These are phyloP conservation scores for Potamilus streckersoni DNA, from an alignment of 1,140 invertebrate species.

Conservation along the genomic window DNA sequence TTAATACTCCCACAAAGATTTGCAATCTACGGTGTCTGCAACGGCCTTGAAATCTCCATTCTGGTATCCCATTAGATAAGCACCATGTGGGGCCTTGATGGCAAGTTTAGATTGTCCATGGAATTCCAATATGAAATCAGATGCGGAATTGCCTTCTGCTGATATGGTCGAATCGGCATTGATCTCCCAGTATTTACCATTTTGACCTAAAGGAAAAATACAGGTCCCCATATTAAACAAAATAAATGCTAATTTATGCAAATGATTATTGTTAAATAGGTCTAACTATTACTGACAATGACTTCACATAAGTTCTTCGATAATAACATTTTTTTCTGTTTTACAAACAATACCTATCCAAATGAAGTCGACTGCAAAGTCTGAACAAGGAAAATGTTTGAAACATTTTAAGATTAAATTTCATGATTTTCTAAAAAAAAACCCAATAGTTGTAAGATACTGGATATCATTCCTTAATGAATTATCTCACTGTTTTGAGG, in stretches of 20 bases:
- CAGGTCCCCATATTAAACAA: background rate
- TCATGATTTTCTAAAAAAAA: no score
- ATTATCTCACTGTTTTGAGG: no score
- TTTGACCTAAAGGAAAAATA: constrained; percentile 77
- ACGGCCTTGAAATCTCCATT: constrained; percentile 89
- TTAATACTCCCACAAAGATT: constrained; percentile 63
- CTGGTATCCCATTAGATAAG: constrained; percentile 91
- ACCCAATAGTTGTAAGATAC: no score
- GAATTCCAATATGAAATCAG: constrained; percentile 92
- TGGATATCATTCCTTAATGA: no score
- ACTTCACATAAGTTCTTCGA: background rate
- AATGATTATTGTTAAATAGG: background rate
- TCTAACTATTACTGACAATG: background rate
- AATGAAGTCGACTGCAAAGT: no score
- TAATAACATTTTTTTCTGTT: background rate
- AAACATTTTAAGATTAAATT: no score
- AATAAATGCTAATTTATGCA: background rate
- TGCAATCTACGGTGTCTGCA: constrained; percentile 69
- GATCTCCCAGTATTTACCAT: constrained; percentile 84
- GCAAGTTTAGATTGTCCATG: constrained; percentile 91
- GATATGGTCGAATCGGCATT: constrained; percentile 84
- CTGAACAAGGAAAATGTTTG: no score
- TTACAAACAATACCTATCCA: no score
- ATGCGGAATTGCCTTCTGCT: constrained; percentile 86
- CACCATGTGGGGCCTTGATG: constrained; percentile 82